phyloP scores from a whole-genome alignment of 2,888 invertebrate genomes.

The Teinopalpus imperialis region DNA sequence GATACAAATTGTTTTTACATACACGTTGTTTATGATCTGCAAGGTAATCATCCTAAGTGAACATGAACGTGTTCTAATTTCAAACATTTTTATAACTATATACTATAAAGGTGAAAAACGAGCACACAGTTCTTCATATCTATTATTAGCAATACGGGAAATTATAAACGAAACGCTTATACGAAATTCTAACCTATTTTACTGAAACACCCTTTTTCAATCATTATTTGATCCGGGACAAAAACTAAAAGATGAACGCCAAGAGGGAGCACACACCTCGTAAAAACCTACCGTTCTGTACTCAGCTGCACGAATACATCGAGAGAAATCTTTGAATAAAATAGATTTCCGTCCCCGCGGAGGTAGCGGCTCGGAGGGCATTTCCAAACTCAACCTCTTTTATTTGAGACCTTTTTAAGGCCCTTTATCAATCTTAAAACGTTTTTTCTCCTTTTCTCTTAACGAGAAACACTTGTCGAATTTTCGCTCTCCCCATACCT shows the following conservation, averaged over 20 bases:
- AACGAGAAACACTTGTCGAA: slow-evolving; percentile 51
- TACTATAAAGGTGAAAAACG: no score
- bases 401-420: slow-evolving; percentile 40
- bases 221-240: background rate
- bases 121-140: no score
- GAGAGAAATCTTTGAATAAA: slow-evolving; percentile 28
- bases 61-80: no score
- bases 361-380: slow-evolving; percentile 24
- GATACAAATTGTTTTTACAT: no score
- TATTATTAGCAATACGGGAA: no score
- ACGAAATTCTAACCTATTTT: background rate
- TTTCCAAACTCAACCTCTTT: slow-evolving; percentile 31
- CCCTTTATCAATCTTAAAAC: slow-evolving; percentile 59
- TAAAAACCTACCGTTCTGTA: slow-evolving; percentile 8
- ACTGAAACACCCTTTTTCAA: background rate
- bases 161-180: no score
- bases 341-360: slow-evolving; percentile 33
- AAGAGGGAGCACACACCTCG: background rate
- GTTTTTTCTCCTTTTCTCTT: slow-evolving; percentile 48
- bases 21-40: no score
- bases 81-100: no score
- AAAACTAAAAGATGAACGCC: background rate
- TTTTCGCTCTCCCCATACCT: slow-evolving; percentile 26
- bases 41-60: no score
- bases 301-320: background rate